Conservation (phyloP, 2,888 invertebrate species). For the Conchocele bisecta region DNA sequence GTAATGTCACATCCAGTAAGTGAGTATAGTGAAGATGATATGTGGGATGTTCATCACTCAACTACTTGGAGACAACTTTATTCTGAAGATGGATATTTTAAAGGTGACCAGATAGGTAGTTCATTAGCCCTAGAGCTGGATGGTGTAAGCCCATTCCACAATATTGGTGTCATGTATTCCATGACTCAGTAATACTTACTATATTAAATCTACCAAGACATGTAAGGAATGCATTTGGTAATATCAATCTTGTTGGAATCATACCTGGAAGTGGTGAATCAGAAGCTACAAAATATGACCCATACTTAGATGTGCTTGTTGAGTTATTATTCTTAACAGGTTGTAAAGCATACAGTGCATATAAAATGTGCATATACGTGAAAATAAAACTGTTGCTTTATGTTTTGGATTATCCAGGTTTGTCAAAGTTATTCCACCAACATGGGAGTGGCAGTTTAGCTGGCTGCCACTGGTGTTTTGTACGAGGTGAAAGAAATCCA, state of each 20-base stretch:
- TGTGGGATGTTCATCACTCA: conserved; percentile 26
- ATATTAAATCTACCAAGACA: conserved; percentile 22
- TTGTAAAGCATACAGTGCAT: conserved; percentile 9
- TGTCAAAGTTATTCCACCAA: conserved; percentile 4
- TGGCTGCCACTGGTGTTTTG: conserved; percentile 9
- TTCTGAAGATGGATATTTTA: conserved; percentile 17
- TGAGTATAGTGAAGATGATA: neutral
- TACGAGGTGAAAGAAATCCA: neutral
- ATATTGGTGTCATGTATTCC: conserved; percentile 24
- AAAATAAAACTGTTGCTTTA: conserved; percentile 13
- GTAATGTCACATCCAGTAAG: conserved; percentile 1
- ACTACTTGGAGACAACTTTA: conserved; percentile 11
- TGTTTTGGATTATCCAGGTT: conserved; percentile 11
- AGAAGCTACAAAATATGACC: neutral
- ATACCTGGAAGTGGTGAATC: neutral
- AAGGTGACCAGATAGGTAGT: conserved; percentile 5
- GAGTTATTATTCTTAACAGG: conserved; percentile 13
- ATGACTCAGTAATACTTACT: conserved; percentile 28
- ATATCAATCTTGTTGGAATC: conserved; percentile 17
- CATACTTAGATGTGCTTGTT: conserved; percentile 13
- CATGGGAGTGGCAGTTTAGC: conserved; percentile 11
- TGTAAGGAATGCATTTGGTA: conserved; percentile 7
- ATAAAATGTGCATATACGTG: neutral
- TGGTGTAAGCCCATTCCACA: conserved; percentile 22
- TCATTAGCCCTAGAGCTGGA: conserved; percentile 22